Base-by-base conservation (phyloP, 2,888 invertebrate species). In the Acanthopleura granulata region DNA sequence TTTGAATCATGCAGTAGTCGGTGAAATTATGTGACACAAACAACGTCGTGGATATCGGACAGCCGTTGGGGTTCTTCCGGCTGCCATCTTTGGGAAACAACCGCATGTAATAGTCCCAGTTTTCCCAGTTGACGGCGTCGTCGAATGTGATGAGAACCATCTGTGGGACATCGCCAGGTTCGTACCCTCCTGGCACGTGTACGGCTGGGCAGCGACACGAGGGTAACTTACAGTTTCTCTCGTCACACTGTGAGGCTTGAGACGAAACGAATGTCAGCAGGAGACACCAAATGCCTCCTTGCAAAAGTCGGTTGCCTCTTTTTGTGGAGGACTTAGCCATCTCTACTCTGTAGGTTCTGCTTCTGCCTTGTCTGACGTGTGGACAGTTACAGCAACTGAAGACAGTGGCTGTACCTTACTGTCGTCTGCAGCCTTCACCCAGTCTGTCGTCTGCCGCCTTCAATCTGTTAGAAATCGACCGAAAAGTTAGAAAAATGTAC, bases 1-100 rank as follows among this genome's bases (percentile, higher is more conserved):
- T 40, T 22, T 66, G 70, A 0, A 77, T 51, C 93, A 97, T 97
- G 92, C 97, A 96, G 93, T 99, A 99, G 92, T 99, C 97, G 74
- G 99, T 99, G 97, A 98, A 99, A 91, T 99, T 98, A 91, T 99
- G 98, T 72, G 97, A 98, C 79, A 99, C 97, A 92, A 98, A 99
- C 93, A 99, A 97, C 57, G 99, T 98, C 77, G 96, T 97, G 95
- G 96, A 87, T 95, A 93, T 92, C 0, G 92, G 92, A 77, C 94
- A 94, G 0, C 92, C 92, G 86, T 95, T 94, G 0, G 93, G 93
- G 89, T 95, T 95, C 72, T 81, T 82, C 40, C 86, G 77, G 27
- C 78, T 79, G 11, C 84, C 77, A 70, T 84, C 84, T 9, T 79
- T 77, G 0, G 81, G 82, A 30, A 71, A 75, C n/a, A 75, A 62